These are phyloP conservation scores for Agrilus cyanescens DNA, from an alignment of 2,888 invertebrate genomes.

Conservation along the genomic window DNA sequence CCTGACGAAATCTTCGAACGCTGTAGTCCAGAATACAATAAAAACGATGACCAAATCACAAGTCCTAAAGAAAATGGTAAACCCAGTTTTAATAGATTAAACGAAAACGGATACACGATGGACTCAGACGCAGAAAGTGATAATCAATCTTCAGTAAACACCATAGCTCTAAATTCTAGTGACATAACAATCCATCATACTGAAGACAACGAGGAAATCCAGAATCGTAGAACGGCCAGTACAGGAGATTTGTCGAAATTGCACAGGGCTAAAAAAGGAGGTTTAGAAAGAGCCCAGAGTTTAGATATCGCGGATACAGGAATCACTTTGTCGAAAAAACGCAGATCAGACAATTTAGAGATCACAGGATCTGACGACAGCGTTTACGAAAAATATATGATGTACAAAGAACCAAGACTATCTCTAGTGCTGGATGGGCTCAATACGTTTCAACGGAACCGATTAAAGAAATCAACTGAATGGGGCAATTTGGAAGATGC, in stretches of 20 bases:
- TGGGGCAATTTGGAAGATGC: conserved; percentile 69
- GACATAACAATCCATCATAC: conserved; percentile 65
- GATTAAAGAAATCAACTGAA: conserved; percentile 61
- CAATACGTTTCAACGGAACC: conserved; percentile 53
- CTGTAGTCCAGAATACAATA: neutral
- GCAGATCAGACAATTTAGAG: conserved; percentile 43
- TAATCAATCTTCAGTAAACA: conserved; percentile 40
- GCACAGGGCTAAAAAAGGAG: conserved; percentile 36
- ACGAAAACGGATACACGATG: conserved; percentile 27
- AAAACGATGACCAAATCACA: neutral
- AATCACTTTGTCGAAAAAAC: conserved; percentile 40
- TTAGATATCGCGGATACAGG: conserved; percentile 55
- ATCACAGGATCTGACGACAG: conserved; percentile 30
- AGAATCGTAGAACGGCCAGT: conserved; percentile 62
- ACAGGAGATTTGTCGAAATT: conserved; percentile 68
- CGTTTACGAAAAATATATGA: conserved; percentile 35
- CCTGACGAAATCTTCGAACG: conserved; percentile 4
- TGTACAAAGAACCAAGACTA: conserved; percentile 46
- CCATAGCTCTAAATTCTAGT: conserved; percentile 60
- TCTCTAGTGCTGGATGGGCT: conserved; percentile 52
- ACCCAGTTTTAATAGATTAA: conserved; percentile 9
- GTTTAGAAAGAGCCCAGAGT: conserved; percentile 65
- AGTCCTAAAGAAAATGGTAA: conserved; percentile 2
- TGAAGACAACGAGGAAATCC: conserved; percentile 46
- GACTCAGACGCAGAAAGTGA: conserved; percentile 42